Conservation (phyloP, 2,113 vertebrate species). For the Malurus alboscapulatus region DNA sequence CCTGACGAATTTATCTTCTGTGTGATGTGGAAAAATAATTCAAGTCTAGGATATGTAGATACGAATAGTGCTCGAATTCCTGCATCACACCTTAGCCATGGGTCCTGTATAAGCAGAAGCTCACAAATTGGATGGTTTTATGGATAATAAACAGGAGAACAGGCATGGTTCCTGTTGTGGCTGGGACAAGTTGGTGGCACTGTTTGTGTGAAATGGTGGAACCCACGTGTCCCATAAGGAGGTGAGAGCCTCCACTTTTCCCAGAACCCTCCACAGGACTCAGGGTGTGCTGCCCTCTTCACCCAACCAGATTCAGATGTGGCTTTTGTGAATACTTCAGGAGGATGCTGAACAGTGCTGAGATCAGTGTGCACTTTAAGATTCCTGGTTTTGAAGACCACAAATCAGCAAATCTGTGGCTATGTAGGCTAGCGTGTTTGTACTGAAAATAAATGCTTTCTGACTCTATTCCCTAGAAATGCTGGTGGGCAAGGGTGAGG, state of each 20-base stretch:
- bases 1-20: neutral
- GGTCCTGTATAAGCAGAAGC: neutral
- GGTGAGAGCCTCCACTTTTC: rapidly evolving
- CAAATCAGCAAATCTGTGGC: neutral
- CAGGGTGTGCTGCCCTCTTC: rapidly evolving
- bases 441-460: neutral
- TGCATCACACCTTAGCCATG: neutral
- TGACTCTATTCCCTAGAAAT: neutral
- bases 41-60: neutral
- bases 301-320: rapidly evolving
- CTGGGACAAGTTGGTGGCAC: neutral
- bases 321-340: neutral
- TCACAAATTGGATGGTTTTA: neutral
- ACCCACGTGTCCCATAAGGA: neutral
- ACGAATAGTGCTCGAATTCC: neutral
- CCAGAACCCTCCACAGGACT: neutral
- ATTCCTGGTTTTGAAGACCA: neutral
- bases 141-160: neutral
- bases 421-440: neutral
- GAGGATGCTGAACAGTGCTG: neutral
- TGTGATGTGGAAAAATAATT: neutral
- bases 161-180: rapidly evolving
- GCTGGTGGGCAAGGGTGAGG: neutral
- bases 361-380: neutral
- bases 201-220: neutral